Percentiles rank a stretch among this genome's conserved stretches.
phyloP scores from a whole-genome alignment of 2,797 vertebrate species.

The Brachymystax lenok region DNA sequence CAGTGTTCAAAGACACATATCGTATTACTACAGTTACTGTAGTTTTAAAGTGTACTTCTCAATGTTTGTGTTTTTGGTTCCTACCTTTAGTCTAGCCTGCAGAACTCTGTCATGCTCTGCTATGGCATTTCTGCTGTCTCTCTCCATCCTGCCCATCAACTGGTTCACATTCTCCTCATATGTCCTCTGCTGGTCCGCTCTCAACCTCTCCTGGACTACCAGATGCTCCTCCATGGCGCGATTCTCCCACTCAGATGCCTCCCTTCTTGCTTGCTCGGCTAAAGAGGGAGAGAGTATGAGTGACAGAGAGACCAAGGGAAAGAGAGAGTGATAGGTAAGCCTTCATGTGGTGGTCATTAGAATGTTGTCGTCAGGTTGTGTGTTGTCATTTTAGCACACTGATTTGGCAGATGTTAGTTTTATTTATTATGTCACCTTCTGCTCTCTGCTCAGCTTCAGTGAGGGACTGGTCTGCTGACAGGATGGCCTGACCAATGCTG shows the following conservation, averaged over 20 bases:
- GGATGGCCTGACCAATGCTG: slow-evolving; percentile 13
- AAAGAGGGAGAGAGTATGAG: not conserved
- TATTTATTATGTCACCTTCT: slow-evolving; percentile 21
- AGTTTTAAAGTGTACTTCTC: not conserved
- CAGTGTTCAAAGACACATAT: not conserved
- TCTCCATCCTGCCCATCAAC: slow-evolving; percentile 10
- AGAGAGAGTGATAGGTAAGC: not conserved
- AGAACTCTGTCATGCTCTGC: slow-evolving; percentile 10
- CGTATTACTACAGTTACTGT: not conserved
- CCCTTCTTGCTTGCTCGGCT: slow-evolving; percentile 17
- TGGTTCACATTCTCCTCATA: not conserved
- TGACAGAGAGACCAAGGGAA: not conserved
- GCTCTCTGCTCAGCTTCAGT: slow-evolving; percentile 21
- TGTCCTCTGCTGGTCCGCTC: slow-evolving; percentile 11
- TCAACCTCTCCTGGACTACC: not conserved
- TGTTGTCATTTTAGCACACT: not conserved
- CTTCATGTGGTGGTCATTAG: not conserved
- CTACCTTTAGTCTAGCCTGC: no score
- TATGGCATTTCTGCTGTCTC: not conserved
- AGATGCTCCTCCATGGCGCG: not conserved
- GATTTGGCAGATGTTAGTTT: not conserved
- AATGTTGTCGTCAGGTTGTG: not conserved
- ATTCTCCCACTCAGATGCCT: slow-evolving; percentile 10
- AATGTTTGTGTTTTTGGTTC: no score
- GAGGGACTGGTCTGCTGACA: slow-evolving; percentile 29